These are phyloP conservation scores for Halocaridina rubra DNA, from an alignment of 2,888 invertebrate genomes.

Conservation along the genomic window DNA sequence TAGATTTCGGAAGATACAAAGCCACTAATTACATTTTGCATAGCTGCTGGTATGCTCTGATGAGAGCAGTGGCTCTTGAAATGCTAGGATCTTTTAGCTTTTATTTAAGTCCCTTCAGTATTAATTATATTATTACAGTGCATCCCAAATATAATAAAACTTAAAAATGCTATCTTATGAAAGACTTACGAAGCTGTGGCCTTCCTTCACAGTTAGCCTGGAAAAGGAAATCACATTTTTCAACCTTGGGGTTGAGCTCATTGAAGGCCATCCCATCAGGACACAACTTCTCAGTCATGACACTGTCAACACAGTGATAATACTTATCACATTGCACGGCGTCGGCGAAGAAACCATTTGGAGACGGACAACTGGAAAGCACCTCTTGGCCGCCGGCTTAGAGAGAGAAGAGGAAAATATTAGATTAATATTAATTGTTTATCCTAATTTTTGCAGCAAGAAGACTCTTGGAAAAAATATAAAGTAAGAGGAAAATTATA, in stretches of 20 bases:
- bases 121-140: background rate
- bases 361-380: conserved; percentile 78
- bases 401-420: background rate
- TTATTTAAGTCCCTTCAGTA: background rate
- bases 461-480: no score
- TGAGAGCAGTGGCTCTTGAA: background rate
- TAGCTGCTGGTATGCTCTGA: background rate
- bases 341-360: conserved; percentile 86
- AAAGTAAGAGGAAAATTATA: no score
- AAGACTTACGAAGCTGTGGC: conserved; percentile 58
- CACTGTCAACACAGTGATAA: conserved; percentile 82
- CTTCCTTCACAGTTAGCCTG: conserved; percentile 50
- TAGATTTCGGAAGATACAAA: no score
- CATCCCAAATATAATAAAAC: background rate
- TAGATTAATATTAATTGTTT: background rate
- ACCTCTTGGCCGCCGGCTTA: conserved; percentile 45
- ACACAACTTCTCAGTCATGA: conserved; percentile 81
- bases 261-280: conserved; percentile 92
- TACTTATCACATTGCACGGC: conserved; percentile 90
- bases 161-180: background rate
- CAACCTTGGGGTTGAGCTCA: conserved; percentile 82
- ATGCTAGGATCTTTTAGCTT: background rate
- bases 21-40: background rate
- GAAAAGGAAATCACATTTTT: conserved; percentile 74
- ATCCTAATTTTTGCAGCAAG: background rate